Evolutionary conservation across 2,113 vertebrate species (phyloP).

Genomic region (Chaenogobius annularis): DNA sequence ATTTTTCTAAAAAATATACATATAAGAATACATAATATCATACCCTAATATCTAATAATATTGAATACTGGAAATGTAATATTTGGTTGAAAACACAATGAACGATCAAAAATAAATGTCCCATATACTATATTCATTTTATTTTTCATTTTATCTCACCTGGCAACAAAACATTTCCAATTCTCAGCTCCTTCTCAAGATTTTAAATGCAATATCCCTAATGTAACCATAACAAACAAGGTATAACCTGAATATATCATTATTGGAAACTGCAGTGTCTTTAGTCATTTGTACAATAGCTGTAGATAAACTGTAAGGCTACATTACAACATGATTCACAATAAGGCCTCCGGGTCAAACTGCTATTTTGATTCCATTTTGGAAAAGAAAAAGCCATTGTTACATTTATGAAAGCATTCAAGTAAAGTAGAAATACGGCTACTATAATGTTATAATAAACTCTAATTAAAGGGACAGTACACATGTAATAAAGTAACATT

Average conservation of each 20-base stretch:
- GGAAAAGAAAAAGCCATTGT: background rate
- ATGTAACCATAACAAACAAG: background rate
- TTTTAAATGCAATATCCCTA: conserved; percentile 1
- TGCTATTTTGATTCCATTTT: conserved; percentile 1
- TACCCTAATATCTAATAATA: too few species aligned
- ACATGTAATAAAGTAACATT: too few species aligned
- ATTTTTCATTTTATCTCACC: background rate
- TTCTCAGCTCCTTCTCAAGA: background rate
- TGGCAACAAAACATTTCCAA: background rate
- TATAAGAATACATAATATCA: too few species aligned
- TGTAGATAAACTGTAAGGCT: background rate
- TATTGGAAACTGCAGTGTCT: background rate
- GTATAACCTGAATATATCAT: conserved; percentile 2
- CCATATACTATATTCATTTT: background rate
- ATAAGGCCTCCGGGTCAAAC: background rate
- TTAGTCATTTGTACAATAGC: conserved; percentile 6
- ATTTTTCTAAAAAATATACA: too few species aligned
- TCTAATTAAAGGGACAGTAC: background rate
- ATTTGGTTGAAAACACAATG: too few species aligned
- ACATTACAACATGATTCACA: background rate
- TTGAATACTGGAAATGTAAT: too few species aligned
- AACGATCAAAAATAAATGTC: too few species aligned
- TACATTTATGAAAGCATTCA: conserved; percentile 4
- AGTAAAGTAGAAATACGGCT: background rate
- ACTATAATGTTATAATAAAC: background rate